Evolutionary conservation across 2,797 vertebrate genomes (phyloP).

Genomic region (Tenualosa ilisha): DNA sequence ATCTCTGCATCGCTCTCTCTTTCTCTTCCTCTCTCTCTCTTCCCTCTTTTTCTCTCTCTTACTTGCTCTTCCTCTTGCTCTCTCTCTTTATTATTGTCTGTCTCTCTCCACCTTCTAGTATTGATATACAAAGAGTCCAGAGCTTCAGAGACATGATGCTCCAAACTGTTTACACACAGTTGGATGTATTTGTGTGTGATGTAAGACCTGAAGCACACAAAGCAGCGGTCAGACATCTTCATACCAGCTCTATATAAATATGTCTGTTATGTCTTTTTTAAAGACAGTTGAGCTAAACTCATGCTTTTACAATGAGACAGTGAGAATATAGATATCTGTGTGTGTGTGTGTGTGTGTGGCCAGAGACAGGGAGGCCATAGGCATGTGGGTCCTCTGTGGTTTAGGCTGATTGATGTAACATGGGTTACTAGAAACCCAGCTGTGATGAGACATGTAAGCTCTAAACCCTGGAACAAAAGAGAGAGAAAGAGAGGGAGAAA

Average conservation of each 20-base stretch:
- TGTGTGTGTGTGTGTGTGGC: background rate
- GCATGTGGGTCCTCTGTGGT: constrained; percentile 18
- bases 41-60: background rate
- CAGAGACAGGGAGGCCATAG: background rate
- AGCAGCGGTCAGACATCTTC: background rate
- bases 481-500: constrained; percentile 1
- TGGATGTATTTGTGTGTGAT: background rate
- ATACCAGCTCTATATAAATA: background rate
- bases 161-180: background rate
- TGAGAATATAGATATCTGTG: background rate
- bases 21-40: background rate
- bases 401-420: background rate
- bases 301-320: background rate
- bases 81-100: background rate
- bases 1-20: background rate
- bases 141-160: background rate
- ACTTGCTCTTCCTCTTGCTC: no score
- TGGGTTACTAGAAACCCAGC: background rate
- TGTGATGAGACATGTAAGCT: background rate
- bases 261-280: background rate
- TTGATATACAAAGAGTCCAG: background rate
- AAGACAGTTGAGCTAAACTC: background rate
- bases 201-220: background rate
- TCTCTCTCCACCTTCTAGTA: background rate
- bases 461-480: constrained; percentile 30